Percentiles rank a stretch among this genome's conserved stretches.
Evolutionary conservation across 2,113 vertebrate species (phyloP).

Genomic region (Nothocercus julius): DNA sequence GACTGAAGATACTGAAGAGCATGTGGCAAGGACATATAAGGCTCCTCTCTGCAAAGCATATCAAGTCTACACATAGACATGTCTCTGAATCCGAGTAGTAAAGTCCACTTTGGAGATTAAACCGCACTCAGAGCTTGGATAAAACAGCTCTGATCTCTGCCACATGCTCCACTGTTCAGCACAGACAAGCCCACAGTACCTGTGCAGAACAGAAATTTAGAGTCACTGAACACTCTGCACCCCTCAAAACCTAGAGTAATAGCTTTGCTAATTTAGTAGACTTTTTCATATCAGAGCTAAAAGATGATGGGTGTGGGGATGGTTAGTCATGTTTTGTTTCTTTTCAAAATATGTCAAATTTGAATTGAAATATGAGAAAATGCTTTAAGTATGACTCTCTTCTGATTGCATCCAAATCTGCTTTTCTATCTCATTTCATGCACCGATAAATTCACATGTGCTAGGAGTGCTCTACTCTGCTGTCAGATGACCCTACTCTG

Average conservation of each 20-base stretch:
- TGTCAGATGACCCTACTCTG: not conserved
- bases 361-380: not conserved
- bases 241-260: not conserved
- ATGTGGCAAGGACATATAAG: not conserved
- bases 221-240: accelerated
- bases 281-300: not conserved
- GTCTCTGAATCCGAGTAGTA: not conserved
- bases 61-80: not conserved
- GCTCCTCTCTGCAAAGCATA: not conserved
- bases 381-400: not conserved
- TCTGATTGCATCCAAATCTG: not conserved
- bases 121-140: not conserved
- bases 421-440: not conserved
- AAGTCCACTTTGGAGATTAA: not conserved
- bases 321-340: not conserved
- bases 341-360: not conserved
- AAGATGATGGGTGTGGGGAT: not conserved
- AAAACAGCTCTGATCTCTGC: not conserved
- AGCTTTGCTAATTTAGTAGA: not conserved
- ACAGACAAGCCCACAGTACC: not conserved
- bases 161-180: not conserved
- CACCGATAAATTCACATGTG: accelerated
- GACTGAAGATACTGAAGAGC: not conserved
- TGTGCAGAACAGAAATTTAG: not conserved
- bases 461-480: not conserved